Base-by-base conservation (phyloP, 2,888 invertebrate species). In the Ormyrus thymus region DNA sequence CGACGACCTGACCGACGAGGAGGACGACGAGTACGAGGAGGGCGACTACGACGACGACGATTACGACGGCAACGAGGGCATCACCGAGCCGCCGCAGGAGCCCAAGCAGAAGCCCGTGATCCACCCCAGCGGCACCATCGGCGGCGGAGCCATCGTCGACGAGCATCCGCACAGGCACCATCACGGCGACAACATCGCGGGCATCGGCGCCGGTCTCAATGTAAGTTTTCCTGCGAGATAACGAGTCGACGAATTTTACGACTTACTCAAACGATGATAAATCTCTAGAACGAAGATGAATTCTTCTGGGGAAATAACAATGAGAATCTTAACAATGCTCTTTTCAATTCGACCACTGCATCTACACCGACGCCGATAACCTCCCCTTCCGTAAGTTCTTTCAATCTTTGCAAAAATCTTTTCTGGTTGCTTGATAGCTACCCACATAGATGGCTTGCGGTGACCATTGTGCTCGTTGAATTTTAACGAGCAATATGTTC, bases 121-220 rank as follows among this genome's bases (percentile, higher is more conserved):
- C 45, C 43, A 55, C 10, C 51, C 46, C 76, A 78, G 50, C 74
- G 7, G 7, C 62, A 15, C 48, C 29, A 7, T 45, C 46, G 58
- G 5, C 6, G 29, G 29, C n/a, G 75, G 81, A 5, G 78, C 71
- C 11, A 59, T 78, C 0, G 83, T 83, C 69, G 76, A 83, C 56
- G 87, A 87, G 56, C 90, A 91, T 79, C 89, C 90, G 3, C 91
- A 90, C 81, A 86, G 91, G 53, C 91, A 91, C 83, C 90, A 90
- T 79, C 91, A 91, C 64, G 90, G 91, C 1, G 90, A 85, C 50
- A 84, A 51, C 64, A 70, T 81, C 13, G 81, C 81, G 11, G 79
- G 86, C 29, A 86, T 88, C 56, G 81, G 64, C 6, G 59, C 78
- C 8, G 76, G 73, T 59, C 7, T 78, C 74, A 77, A 83, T 56